A percentile compares a stretch with the other conserved stretches of the same genome.
These are phyloP conservation scores for Pseudomyrmex sp. DNA, from an alignment of 1,140 invertebrate genomes.

Conservation along the genomic window DNA sequence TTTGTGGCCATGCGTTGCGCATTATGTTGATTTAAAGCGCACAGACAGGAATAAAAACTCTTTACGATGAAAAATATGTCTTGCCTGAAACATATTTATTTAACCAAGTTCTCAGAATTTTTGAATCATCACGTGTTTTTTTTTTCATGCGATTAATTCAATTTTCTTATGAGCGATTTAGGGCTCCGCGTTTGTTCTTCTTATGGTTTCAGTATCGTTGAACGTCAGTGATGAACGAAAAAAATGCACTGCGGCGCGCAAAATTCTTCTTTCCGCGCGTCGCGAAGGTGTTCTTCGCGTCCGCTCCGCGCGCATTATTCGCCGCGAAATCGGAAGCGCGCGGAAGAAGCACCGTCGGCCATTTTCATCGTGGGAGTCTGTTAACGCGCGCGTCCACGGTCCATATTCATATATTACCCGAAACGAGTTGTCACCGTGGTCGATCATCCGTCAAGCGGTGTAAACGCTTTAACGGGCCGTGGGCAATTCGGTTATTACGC, in stretches of 20 bases:
- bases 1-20: conserved; percentile 1
- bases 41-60: not conserved
- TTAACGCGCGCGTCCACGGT: conserved; percentile 61
- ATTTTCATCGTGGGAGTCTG: conserved; percentile 56
- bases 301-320: conserved; percentile 2
- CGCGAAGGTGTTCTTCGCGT: not conserved
- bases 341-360: conserved; percentile 33
- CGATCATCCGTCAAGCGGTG: conserved; percentile 78
- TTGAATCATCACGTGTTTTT: no score
- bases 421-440: conserved; percentile 72
- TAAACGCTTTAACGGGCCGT: conserved; percentile 78
- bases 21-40: conserved; percentile 1
- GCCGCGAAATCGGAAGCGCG: conserved; percentile 34
- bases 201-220: not conserved
- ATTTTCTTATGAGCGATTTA: not conserved
- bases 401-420: conserved; percentile 71
- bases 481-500: conserved; percentile 79
- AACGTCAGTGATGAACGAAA: not conserved
- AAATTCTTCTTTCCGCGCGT: not conserved
- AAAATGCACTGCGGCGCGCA: not conserved
- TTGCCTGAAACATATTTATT: no score
- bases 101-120: no score
- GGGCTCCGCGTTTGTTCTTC: not conserved
- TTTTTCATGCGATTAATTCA: not conserved
- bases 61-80: not conserved